Evolutionary conservation across 1,140 invertebrate species (phyloP).

Genomic region (Semibalanus balanoides): DNA sequence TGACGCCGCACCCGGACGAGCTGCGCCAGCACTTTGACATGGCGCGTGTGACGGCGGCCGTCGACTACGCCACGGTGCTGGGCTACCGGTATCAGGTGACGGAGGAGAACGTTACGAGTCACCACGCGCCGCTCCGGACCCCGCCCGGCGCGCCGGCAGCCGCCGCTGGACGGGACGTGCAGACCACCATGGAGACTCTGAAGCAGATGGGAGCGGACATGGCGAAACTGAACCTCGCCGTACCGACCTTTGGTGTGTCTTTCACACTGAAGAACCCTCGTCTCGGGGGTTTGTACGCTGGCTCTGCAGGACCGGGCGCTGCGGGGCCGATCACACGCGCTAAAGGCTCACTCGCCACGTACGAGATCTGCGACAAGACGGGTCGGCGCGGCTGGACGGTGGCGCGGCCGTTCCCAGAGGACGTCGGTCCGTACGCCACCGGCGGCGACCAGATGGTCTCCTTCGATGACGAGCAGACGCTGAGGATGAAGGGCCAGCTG

Average conservation of each 20-base stretch:
- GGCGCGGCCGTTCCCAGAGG: background rate
- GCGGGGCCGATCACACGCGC: background rate
- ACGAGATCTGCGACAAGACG: conserved; percentile 2
- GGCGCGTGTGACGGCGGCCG: background rate
- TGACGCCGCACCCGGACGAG: background rate
- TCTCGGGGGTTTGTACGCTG: background rate
- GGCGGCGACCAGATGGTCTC: background rate
- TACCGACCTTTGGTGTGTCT: background rate
- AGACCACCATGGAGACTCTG: background rate
- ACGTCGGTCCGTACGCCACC: background rate
- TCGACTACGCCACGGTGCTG: background rate
- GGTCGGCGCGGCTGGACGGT: background rate
- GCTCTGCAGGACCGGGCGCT: background rate
- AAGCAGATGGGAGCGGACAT: background rate
- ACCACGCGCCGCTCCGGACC: background rate
- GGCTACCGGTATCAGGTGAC: background rate
- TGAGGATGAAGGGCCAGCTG: background rate
- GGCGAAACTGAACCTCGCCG: background rate
- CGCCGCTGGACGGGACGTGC: background rate
- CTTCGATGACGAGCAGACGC: background rate
- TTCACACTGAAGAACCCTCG: background rate
- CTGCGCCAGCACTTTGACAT: background rate
- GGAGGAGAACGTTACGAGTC: background rate
- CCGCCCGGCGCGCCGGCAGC: background rate
- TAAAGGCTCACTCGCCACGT: background rate